phyloP scores from a whole-genome alignment of 2,888 invertebrate genomes.

The Pristionchus exspectatus region DNA sequence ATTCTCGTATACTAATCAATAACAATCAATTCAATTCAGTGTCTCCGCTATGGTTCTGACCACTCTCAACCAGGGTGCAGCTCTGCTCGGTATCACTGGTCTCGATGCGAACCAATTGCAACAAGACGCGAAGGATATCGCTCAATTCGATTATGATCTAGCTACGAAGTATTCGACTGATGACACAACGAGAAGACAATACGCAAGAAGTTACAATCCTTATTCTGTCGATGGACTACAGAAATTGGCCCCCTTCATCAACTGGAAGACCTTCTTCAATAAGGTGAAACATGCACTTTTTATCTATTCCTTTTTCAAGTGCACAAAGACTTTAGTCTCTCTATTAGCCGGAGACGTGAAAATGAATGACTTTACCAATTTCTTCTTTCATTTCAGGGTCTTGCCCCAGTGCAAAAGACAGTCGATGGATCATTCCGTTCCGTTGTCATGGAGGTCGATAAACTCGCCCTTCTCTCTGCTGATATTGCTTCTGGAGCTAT shows the following conservation, averaged over 20 bases:
- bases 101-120: neutral
- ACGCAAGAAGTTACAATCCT: conserved; percentile 69
- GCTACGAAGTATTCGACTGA: conserved; percentile 67
- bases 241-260: conserved; percentile 58
- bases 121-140: conserved; percentile 63
- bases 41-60: neutral
- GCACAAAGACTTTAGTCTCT: neutral
- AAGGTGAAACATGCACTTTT: neutral
- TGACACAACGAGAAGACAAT: conserved; percentile 70
- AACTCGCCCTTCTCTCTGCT: neutral
- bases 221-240: conserved; percentile 59
- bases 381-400: neutral
- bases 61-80: neutral
- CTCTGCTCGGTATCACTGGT: neutral
- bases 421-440: conserved; percentile 34
- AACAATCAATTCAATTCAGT: neutral
- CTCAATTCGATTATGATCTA: conserved; percentile 69
- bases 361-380: neutral
- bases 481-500: neutral
- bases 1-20: neutral
- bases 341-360: neutral
- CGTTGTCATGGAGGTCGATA: neutral
- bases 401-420: neutral
- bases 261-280: conserved; percentile 55
- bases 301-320: neutral